Percentiles rank a stretch among this genome's conserved stretches.
phyloP scores from a whole-genome alignment of 2,797 vertebrate species.

The Alfaro cultratus region DNA sequence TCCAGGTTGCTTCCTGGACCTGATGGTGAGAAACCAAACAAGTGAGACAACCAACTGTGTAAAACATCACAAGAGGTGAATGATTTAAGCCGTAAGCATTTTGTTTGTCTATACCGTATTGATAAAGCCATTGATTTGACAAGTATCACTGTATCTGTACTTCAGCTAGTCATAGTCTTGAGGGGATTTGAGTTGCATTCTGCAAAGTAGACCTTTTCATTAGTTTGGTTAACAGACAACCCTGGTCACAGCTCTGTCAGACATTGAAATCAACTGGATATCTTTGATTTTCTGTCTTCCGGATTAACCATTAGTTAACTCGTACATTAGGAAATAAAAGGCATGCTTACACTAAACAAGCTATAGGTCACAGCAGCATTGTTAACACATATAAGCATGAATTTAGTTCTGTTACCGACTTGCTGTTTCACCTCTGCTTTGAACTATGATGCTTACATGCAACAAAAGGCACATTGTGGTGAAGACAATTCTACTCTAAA shows the following conservation, averaged over 20 bases:
- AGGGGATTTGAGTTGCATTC: constrained; percentile 45
- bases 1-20: constrained; percentile 18
- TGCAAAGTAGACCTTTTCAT: not conserved
- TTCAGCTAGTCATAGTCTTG: constrained; percentile 50
- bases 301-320: not conserved
- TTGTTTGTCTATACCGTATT: constrained; percentile 52
- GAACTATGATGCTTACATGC: not conserved
- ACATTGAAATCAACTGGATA: not conserved
- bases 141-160: constrained; percentile 63
- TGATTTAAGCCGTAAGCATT: constrained; percentile 55
- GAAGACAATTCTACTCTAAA: not conserved
- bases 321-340: not conserved
- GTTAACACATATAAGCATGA: not conserved
- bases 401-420: not conserved
- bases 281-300: not conserved
- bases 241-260: not conserved
- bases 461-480: not conserved
- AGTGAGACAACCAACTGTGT: constrained; percentile 31
- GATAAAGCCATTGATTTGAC: constrained; percentile 60
- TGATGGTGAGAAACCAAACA: constrained; percentile 36
- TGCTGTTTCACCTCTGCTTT: not conserved
- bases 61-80: constrained; percentile 47
- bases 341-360: not conserved
- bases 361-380: not conserved
- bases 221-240: not conserved